Base-by-base conservation (phyloP, 2,113 vertebrate species). In the Macrotus californicus region DNA sequence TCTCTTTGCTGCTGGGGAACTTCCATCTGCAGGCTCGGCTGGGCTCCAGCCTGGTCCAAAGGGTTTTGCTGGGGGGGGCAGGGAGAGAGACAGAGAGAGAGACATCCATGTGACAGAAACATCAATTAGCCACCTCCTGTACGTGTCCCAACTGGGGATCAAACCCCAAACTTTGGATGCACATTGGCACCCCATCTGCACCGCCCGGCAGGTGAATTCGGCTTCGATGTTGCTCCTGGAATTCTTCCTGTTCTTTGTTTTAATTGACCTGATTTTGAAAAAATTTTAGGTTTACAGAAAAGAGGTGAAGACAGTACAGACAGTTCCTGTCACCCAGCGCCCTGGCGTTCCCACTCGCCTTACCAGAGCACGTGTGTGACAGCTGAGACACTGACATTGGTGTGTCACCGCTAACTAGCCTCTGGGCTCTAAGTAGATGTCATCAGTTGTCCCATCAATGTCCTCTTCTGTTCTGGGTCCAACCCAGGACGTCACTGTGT, bases 161-260 rank as follows among this genome's bases (percentile, higher is more conserved):
- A 2, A 31, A 31, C 61, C 29, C 11, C 29, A 13, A 31, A 29
- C 56, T 3, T 24, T 11, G 0, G 56, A 3, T 26, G 56, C 24
- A 3, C 56, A n/a, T n/a, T n/a, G n/a, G n/a, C n/a, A n/a, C n/a
- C n/a, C 22, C 8, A 3, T 3, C 56, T 59, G 56, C 22, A 0
- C 22, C 56, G 4, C 56, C 56, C 2, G 8, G 54, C 56, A 26
- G 24, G 56, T 59, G 54, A 31, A 72, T 77, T 83, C 64, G 50
- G 50, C 29, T 81, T 75, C 70, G 61, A 15, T n/a, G 24, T 7
- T 81, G 66, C 29, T 16, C 18, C 56, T 39, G 19, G 54, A 29
- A 67, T 72, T 29, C 43, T 41, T 29, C 41, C 1, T 16, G 3
- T 11, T 64, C 13, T 46, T 69, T 81, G 29, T 16, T 67, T 67